Conservation (phyloP, 2,113 vertebrate genomes). For the Antigone vipio region DNA sequence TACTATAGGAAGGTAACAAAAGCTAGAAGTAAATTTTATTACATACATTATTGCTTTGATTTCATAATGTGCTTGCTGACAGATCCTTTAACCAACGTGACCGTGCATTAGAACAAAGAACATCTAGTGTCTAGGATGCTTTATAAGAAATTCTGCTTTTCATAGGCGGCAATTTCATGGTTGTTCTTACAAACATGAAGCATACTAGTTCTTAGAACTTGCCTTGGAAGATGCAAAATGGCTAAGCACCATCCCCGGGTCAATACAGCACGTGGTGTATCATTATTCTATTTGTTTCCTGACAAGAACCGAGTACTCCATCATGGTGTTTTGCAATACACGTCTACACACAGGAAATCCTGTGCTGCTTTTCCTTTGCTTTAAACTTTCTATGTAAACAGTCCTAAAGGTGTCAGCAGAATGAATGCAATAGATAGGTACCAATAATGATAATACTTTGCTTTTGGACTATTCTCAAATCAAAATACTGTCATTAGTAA, state of each 20-base stretch:
- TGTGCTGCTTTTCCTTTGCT: background rate
- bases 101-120: background rate
- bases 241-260: background rate
- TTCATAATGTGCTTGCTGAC: background rate
- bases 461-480: background rate
- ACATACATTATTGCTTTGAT: background rate
- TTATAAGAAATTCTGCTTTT: background rate
- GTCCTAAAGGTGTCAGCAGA: background rate
- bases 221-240: background rate
- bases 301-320: background rate
- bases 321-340: background rate
- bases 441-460: background rate
- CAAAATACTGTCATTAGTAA: background rate
- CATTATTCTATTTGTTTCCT: background rate
- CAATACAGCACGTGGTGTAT: background rate
- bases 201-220: background rate
- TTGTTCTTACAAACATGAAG: background rate
- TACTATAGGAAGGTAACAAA: background rate
- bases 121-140: background rate
- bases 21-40: background rate
- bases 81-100: background rate
- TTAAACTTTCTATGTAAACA: background rate
- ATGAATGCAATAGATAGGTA: background rate
- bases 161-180: background rate
- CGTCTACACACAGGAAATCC: background rate